Evolutionary conservation across 2,113 vertebrate genomes (phyloP), one percentile per base, ranked within the genome.

Genomic region (Pachyramphus minor): DNA sequence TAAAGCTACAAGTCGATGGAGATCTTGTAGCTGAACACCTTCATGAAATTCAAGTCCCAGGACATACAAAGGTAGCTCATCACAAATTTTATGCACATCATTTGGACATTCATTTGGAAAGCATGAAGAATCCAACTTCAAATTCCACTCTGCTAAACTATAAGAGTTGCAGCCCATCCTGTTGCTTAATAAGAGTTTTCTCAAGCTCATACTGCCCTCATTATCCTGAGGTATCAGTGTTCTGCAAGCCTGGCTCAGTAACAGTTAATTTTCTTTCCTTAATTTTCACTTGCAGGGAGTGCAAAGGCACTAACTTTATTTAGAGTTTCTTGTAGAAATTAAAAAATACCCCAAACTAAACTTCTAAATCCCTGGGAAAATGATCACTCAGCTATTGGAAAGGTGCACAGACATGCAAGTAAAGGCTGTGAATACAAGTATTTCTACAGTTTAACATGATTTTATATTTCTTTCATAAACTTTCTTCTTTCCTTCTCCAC

Each of bases 1-100:
- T 73, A 87, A 79, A 84, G 90, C 85, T 73, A 50, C 71, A 94
- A 94, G 86, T 74, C 52, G 59, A 72, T 55, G 47, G 33, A 86
- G 45, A 59, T 44, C 86, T 76, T 66, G 28, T 85, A 89, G 30
- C n/a, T 80, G 87, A 96, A 95, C 91, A 93, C 72, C 60, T 95
- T 89, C 11, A 72, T 31, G 68, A 93, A 93, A 90, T 84, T 74
- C n/a, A 90, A 24, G 62, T 95, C 59, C 79, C 86, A 86, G 28
- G 44, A 79, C 72, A 75, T 28, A 47, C 2, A 67, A 72, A 67
- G 42, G 45, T 33, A 82, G 47, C 33, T 81, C 85, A 89, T 84
- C 73, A 78, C 35, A 62, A 50, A 47, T 76, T 84, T 72, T 49
- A 24, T 79, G 77, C 42, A 55, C 62, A 55, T 92, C 30, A 74